Evolutionary conservation across 2,797 vertebrate genomes (phyloP).

Genomic region (Aldrovandia affinis): DNA sequence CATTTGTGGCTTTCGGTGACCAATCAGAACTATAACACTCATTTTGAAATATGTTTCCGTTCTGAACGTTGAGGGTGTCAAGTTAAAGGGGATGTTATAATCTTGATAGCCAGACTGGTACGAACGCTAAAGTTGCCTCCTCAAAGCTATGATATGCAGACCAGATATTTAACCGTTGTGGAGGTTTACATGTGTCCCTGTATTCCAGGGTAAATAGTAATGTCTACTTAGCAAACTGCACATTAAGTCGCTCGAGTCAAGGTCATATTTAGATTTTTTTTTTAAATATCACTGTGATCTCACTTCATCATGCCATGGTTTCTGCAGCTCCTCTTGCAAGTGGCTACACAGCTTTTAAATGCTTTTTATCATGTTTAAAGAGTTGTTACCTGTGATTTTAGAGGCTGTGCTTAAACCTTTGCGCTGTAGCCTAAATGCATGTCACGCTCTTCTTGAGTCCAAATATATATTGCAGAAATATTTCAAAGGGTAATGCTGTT

Average conservation of each 20-base stretch:
- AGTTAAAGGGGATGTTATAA: not conserved
- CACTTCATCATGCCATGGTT: not conserved
- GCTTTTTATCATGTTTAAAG: not conserved
- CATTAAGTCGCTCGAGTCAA: not conserved
- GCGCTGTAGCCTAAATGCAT: not conserved
- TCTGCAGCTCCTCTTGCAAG: not conserved
- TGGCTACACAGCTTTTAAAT: not conserved
- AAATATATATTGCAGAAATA: not conserved
- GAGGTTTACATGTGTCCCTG: not conserved
- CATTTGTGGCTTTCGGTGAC: conserved; percentile 1
- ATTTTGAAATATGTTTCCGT: not conserved
- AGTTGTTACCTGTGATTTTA: not conserved
- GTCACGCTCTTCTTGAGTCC: not conserved
- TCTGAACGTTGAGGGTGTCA: not conserved
- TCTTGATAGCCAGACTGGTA: not conserved
- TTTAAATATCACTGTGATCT: not conserved
- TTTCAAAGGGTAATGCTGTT: not conserved
- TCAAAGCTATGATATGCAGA: not conserved
- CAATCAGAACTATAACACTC: not conserved
- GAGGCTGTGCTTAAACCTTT: not conserved
- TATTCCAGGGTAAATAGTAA: not conserved
- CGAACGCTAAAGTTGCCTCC: not conserved
- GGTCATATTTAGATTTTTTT: not conserved
- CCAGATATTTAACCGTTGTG: not conserved
- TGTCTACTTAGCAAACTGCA: not conserved